Percentiles rank a stretch among this genome's conserved stretches.
These are phyloP conservation scores for Aporophyla lueneburgensis DNA, from an alignment of 2,888 invertebrate species.

Conservation along the genomic window DNA sequence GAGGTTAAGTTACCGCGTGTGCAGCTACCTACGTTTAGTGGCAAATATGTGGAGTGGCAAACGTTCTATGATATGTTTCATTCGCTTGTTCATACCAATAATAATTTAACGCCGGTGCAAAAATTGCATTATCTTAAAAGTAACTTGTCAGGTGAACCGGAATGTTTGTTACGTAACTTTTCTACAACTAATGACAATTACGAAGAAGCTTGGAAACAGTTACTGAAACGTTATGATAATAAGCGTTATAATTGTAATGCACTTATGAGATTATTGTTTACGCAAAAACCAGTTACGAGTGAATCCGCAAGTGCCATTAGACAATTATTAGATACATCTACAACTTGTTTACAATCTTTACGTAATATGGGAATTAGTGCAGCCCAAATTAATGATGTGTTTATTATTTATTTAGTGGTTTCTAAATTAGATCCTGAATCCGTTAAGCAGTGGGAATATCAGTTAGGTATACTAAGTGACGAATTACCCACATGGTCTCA, in stretches of 20 bases:
- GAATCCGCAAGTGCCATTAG: background rate
- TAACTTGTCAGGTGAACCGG: constrained; percentile 27
- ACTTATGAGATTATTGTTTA: background rate
- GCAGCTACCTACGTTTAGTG: constrained; percentile 2
- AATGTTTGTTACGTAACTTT: constrained; percentile 28
- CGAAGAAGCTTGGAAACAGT: constrained; percentile 8
- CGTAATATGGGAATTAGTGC: background rate
- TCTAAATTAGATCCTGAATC: constrained; percentile 1
- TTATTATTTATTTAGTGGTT: constrained; percentile 4
- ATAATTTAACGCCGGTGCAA: constrained; percentile 16
- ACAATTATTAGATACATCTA: background rate
- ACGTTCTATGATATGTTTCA: constrained; percentile 33
- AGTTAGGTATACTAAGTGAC: background rate
- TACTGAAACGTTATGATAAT: constrained; percentile 30
- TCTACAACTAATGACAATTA: constrained; percentile 26
- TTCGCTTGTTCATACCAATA: constrained; percentile 27
- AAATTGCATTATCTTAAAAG: constrained; percentile 38
- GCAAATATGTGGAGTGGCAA: constrained; percentile 37
- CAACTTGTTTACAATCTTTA: background rate
- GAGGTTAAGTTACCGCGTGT: constrained; percentile 22
- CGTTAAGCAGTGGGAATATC: constrained; percentile 1
- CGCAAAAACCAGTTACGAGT: background rate
- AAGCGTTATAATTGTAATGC: constrained; percentile 36
- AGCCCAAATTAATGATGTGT: background rate
- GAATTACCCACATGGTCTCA: background rate